Evolutionary conservation across 2,888 invertebrate genomes (phyloP).

Genomic region (Andrena haemorrhoa): DNA sequence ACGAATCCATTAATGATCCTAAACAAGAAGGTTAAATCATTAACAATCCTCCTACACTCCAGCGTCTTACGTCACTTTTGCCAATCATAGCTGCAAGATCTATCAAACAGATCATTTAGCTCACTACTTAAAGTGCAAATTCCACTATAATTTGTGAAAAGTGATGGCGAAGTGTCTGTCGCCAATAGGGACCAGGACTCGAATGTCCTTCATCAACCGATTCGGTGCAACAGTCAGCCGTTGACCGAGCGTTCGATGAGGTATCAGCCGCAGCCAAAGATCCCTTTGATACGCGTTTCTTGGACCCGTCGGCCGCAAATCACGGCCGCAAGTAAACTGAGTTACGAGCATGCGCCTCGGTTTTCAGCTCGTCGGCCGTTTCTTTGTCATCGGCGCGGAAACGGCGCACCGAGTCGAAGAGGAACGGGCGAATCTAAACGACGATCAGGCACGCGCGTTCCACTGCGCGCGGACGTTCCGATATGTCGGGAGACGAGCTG

Average conservation of each 20-base stretch:
- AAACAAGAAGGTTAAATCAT: no score
- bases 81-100: no score
- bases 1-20: no score
- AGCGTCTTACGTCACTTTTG: no score
- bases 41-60: no score
- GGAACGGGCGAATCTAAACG: constrained; percentile 68
- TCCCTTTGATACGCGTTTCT: constrained; percentile 53
- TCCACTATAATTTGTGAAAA: no score
- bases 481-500: constrained; percentile 67
- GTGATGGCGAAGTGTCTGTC: background rate
- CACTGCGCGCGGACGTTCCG: constrained; percentile 66
- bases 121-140: background rate
- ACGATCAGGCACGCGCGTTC: constrained; percentile 75
- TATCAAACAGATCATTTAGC: no score
- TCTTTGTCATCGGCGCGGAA: constrained; percentile 70
- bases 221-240: background rate
- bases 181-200: background rate
- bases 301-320: constrained; percentile 61
- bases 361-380: constrained; percentile 52
- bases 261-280: constrained; percentile 27
- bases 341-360: constrained; percentile 64
- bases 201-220: background rate
- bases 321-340: constrained; percentile 70
- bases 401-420: constrained; percentile 46
- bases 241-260: constrained; percentile 34